Percentiles rank a stretch among this genome's conserved stretches.
These are phyloP conservation scores for Congeria kusceri DNA, from an alignment of 2,888 invertebrate species.

Conservation along the genomic window DNA sequence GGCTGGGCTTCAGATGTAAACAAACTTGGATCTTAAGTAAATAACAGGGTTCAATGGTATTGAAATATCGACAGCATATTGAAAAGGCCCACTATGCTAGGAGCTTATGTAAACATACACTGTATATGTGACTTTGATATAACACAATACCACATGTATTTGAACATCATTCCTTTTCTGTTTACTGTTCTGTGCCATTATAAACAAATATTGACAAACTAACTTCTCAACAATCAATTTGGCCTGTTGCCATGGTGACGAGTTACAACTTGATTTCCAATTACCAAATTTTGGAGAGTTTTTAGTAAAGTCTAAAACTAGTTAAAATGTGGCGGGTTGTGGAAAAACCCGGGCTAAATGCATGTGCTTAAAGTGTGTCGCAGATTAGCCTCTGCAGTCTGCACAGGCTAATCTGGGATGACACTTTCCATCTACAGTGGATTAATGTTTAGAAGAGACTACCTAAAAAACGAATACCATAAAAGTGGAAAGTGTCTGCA, in stretches of 20 bases:
- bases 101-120: constrained; percentile 43
- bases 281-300: too few relatives aligned
- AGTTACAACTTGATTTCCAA: constrained; percentile 1
- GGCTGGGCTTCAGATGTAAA: not conserved
- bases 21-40: constrained; percentile 40
- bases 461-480: too few relatives aligned
- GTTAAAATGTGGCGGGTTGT: too few relatives aligned
- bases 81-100: constrained; percentile 32
- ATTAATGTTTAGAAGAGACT: too few relatives aligned
- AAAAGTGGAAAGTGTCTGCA: too few relatives aligned
- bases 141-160: constrained; percentile 45
- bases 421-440: too few relatives aligned
- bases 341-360: too few relatives aligned
- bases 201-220: constrained; percentile 50
- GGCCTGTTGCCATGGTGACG: constrained; percentile 28
- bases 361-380: too few relatives aligned
- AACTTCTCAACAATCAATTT: constrained; percentile 24
- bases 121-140: constrained; percentile 34
- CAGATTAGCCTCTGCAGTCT: too few relatives aligned
- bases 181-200: constrained; percentile 40
- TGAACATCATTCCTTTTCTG: constrained; percentile 44
- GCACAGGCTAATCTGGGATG: too few relatives aligned
- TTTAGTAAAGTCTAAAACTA: too few relatives aligned
- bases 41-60: constrained; percentile 41
- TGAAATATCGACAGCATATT: constrained; percentile 54